Conservation (phyloP, 1,140 invertebrate genomes). For the Drosophila mauritiana region DNA sequence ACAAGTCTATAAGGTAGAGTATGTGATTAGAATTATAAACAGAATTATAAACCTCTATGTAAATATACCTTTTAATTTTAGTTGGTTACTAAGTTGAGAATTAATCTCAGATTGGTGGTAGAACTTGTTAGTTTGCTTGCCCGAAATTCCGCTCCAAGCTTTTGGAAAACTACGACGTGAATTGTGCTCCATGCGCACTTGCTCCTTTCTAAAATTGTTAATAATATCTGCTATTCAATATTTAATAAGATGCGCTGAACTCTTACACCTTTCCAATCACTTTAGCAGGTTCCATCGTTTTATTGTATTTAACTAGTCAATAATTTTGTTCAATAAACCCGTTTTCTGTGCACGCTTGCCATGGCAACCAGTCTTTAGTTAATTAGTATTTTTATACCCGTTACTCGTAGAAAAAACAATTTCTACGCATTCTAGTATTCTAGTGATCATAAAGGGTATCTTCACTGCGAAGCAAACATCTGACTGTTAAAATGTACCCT, state of each 20-base stretch:
- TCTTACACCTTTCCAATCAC: constrained; percentile 70
- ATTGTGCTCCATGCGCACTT: constrained; percentile 69
- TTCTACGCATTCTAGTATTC: too few relatives aligned
- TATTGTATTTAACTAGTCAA: not conserved
- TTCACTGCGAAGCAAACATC: too few relatives aligned
- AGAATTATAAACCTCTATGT: rapidly evolving
- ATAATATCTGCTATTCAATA: not conserved
- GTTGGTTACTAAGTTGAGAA: constrained; percentile 40
- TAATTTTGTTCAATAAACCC: constrained; percentile 1
- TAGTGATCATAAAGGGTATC: too few relatives aligned
- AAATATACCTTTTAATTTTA: constrained; percentile 46
- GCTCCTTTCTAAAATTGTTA: constrained; percentile 58
- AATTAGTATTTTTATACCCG: not conserved
- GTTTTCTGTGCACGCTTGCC: too few relatives aligned
- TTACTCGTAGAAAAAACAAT: too few relatives aligned
- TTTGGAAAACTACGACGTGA: constrained; percentile 64
- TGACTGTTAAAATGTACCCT: too few relatives aligned
- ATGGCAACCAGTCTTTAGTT: not conserved
- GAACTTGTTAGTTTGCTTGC: constrained; percentile 53
- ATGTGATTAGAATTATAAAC: not conserved
- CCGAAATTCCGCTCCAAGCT: constrained; percentile 65
- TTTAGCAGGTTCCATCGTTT: constrained; percentile 59
- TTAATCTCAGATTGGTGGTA: constrained; percentile 75
- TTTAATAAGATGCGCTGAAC: not conserved
- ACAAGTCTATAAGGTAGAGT: constrained; percentile 24